These are phyloP conservation scores for Latrodectus geometricus DNA, from an alignment of 1,140 invertebrate genomes.

Conservation along the genomic window DNA sequence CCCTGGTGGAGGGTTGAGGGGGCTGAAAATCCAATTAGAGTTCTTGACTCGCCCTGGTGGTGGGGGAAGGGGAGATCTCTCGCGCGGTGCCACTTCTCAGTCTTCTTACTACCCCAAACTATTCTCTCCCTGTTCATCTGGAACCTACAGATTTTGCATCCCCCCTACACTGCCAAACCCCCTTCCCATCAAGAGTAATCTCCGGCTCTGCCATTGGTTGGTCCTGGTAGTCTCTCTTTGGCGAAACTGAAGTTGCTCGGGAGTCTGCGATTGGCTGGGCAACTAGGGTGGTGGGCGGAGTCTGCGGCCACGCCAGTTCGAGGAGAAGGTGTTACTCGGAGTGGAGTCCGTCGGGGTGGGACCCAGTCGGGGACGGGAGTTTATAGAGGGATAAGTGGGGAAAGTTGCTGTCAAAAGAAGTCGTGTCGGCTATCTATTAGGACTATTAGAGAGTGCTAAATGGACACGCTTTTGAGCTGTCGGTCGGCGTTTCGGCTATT, in stretches of 20 bases:
- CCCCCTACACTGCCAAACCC: neutral
- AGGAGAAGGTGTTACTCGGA: neutral
- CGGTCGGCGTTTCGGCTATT: neutral
- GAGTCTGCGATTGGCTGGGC: neutral
- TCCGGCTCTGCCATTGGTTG: neutral
- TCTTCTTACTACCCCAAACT: slow-evolving; percentile 15
- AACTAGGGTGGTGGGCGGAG: neutral
- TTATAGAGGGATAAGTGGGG: neutral
- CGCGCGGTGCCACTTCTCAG: neutral
- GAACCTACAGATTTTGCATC: neutral
- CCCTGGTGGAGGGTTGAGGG: neutral
- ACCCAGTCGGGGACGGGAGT: neutral
- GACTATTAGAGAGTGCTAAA: slow-evolving; percentile 4
- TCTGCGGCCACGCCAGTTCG: neutral
- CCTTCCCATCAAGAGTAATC: neutral
- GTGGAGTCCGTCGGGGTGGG: neutral
- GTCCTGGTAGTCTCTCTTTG: neutral
- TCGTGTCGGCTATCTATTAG: slow-evolving; percentile 5
- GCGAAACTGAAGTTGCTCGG: neutral
- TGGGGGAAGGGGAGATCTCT: neutral
- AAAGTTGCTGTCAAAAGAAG: neutral
- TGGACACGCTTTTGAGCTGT: slow-evolving; percentile 1
- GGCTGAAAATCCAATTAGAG: slow-evolving; percentile 36
- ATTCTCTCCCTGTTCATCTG: slow-evolving; percentile 21
- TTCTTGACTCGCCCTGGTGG: neutral